These are phyloP conservation scores for Orchestia grillus DNA, from an alignment of 1,140 invertebrate genomes.

Conservation along the genomic window DNA sequence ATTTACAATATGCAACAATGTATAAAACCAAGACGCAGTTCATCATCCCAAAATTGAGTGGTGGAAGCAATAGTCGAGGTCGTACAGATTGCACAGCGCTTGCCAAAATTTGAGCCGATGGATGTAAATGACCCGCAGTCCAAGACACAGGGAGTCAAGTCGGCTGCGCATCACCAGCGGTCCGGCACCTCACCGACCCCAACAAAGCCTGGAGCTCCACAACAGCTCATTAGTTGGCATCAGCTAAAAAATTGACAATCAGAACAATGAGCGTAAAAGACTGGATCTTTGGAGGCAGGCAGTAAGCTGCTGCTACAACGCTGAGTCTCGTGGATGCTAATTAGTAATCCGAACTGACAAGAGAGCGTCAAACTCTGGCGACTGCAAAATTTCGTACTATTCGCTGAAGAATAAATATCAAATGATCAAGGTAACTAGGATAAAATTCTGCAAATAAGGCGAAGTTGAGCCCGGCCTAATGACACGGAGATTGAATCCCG, in stretches of 20 bases:
- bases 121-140: too few species aligned
- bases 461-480: neutral
- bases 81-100: too few species aligned
- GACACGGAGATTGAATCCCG: neutral
- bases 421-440: neutral
- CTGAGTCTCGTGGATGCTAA: neutral
- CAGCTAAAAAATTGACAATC: neutral
- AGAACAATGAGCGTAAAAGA: neutral
- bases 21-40: too few species aligned
- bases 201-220: neutral
- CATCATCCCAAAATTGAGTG: too few species aligned
- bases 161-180: neutral
- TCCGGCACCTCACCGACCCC: neutral
- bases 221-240: slow-evolving; percentile 40
- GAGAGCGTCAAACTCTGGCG: neutral
- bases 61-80: too few species aligned
- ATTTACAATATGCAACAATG: too few species aligned
- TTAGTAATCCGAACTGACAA: slow-evolving; percentile 19
- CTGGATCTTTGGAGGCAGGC: neutral
- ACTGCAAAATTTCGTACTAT: neutral
- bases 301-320: neutral
- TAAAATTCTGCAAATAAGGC: neutral
- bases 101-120: neutral
- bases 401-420: neutral
- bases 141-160: too few species aligned